Evolutionary conservation across 2,888 invertebrate species (phyloP), one percentile per base, ranked within the genome.

Genomic region (Xestia ashworthii): DNA sequence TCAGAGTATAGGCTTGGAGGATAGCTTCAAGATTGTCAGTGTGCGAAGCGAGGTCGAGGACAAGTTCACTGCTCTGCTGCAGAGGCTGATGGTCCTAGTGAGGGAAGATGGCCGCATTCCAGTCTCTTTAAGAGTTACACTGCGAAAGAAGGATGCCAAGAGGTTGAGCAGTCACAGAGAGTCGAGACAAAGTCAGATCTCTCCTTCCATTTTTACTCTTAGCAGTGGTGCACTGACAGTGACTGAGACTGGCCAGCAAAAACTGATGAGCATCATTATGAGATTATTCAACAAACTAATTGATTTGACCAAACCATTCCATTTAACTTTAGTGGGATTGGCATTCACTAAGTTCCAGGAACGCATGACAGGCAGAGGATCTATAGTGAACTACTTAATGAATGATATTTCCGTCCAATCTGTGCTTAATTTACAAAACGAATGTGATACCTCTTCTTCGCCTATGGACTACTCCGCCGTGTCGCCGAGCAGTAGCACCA

Each of bases 281-380:
- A 97, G 97, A 90, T 96, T 98, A 87, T 98, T 98, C 91, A 98
- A 98, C 91, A 97, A 98, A 91, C 97, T 98, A 81, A 97, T 98
- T 77, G 97, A 98, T 91, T 96, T 98, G 85, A 97, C 97, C 48
- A 98, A 98, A 94, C 98, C 98, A 83, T 98, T 98, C 95, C 98
- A 98, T 94, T 97, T 98, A 89, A 98, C 98, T 0, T 94, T 98
- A 74, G 96, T 98, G 78, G 98, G 98, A n/a, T 95, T 98, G 90
- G 98, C 98, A 38, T 98, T 98, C 92, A 98, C 98, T 1, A 98
- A 98, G 93, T 98, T 98, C 91, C 98, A 98, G 88, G 98, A 98
- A 87, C 97, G 97, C 78, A 97, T 97, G 92, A 97, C 97, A 5
- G 98, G 98, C 3, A 97, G 97, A 84, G 97, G 98, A 89, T 98